Conservation (phyloP, 2,888 invertebrate species). For the Ganaspis brasiliensis region DNA sequence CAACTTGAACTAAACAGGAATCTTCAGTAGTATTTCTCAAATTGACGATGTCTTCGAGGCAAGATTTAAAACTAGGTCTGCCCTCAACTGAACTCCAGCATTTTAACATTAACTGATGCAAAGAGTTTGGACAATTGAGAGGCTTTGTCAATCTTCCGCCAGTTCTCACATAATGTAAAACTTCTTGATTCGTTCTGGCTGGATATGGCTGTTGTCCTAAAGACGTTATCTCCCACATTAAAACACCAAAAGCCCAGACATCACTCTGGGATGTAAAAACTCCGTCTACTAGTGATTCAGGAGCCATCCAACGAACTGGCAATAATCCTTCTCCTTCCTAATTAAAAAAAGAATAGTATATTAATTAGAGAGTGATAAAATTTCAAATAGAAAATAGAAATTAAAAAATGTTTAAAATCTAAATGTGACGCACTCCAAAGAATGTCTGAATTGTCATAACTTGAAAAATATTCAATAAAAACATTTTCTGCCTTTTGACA, state of each 20-base stretch:
- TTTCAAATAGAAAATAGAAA: too few species aligned
- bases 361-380: too few species aligned
- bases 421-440: too few species aligned
- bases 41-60: slow-evolving; percentile 83
- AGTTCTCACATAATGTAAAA: slow-evolving; percentile 92
- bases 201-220: slow-evolving; percentile 98
- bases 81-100: slow-evolving; percentile 94
- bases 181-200: slow-evolving; percentile 95
- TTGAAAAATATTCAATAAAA: too few species aligned
- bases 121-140: slow-evolving; percentile 90
- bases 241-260: slow-evolving; percentile 97
- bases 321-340: slow-evolving; percentile 86
- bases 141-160: slow-evolving; percentile 93
- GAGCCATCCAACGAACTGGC: slow-evolving; percentile 99
- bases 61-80: slow-evolving; percentile 93
- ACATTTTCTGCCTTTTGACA: too few species aligned
- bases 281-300: slow-evolving; percentile 97
- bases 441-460: too few species aligned
- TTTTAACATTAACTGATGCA: slow-evolving; percentile 92
- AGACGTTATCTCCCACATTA: slow-evolving; percentile 98
- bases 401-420: too few species aligned
- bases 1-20: slow-evolving; percentile 73
- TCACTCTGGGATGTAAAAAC: slow-evolving; percentile 98
- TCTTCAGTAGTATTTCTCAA: slow-evolving; percentile 75
- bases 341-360: slow-evolving; percentile 35